A percentile compares a stretch with the other conserved stretches of the same genome.
Conservation (phyloP, 2,888 invertebrate genomes). For the Sthenelais limicola region DNA sequence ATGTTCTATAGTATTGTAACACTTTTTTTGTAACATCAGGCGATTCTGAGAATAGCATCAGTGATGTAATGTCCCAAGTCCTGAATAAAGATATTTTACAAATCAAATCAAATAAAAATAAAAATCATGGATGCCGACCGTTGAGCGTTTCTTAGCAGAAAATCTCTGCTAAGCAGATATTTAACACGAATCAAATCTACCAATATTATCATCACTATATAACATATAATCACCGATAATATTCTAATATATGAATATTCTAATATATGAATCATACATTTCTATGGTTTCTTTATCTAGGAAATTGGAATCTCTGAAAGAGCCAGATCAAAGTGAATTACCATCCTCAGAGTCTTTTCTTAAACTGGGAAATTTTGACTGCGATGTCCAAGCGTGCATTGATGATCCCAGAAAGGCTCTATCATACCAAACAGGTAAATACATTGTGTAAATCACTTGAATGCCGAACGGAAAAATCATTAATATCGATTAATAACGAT, state of each 20-base stretch:
- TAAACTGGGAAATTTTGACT: slow-evolving; percentile 48
- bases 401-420: slow-evolving; percentile 47
- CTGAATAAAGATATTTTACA: too few relatives aligned
- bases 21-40: too few relatives aligned
- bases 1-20: too few relatives aligned
- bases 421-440: slow-evolving; percentile 52
- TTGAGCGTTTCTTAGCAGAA: too few relatives aligned
- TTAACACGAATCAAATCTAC: background rate
- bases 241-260: too few relatives aligned
- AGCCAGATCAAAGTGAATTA: slow-evolving; percentile 15
- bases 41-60: too few relatives aligned
- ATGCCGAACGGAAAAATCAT: background rate
- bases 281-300: slow-evolving; percentile 17
- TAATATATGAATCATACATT: background rate
- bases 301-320: slow-evolving; percentile 46
- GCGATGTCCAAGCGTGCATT: slow-evolving; percentile 46
- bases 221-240: background rate
- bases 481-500: background rate
- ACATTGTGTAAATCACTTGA: background rate
- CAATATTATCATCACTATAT: background rate
- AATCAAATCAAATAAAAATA: too few relatives aligned
- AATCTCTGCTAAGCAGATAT: background rate
- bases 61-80: too few relatives aligned
- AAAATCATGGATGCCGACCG: too few relatives aligned
- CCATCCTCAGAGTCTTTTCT: slow-evolving; percentile 41